These are phyloP conservation scores for Heliconius erato DNA, from an alignment of 2,888 invertebrate genomes.

Conservation along the genomic window DNA sequence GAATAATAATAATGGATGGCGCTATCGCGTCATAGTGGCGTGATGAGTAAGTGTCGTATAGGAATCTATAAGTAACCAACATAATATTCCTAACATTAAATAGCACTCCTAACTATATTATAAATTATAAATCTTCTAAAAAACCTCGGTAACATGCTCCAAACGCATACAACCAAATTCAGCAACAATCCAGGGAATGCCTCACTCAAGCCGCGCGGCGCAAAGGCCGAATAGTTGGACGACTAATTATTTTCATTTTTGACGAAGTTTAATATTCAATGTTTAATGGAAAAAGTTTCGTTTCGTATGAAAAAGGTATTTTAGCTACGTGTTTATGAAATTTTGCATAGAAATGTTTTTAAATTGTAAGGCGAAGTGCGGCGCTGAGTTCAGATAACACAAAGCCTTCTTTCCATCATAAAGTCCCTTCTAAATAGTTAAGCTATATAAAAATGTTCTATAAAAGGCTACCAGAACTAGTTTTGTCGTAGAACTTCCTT, in stretches of 20 bases:
- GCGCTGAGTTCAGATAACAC: too few relatives aligned
- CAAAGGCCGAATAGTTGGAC: constrained; percentile 40
- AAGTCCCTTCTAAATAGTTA: too few relatives aligned
- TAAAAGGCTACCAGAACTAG: too few relatives aligned
- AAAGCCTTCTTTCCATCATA: too few relatives aligned
- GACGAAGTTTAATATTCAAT: constrained; percentile 8
- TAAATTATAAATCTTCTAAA: constrained; percentile 31
- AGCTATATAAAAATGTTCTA: too few relatives aligned
- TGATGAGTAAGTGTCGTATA: too few relatives aligned
- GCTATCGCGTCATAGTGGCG: too few relatives aligned
- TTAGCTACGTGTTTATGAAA: background rate
- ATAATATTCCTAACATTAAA: too few relatives aligned
- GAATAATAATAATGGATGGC: too few relatives aligned
- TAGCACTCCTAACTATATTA: too few relatives aligned
- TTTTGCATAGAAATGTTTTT: background rate
- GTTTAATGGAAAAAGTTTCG: constrained; percentile 12
- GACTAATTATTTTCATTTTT: constrained; percentile 36
- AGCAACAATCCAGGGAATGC: constrained; percentile 39
- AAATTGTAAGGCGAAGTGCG: background rate
- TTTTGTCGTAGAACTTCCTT: too few relatives aligned
- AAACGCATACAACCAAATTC: background rate
- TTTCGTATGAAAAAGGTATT: constrained; percentile 8
- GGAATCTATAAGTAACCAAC: too few relatives aligned
- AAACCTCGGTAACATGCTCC: background rate
- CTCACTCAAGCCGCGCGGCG: background rate